Evolutionary conservation across 30 jellyfish, hydroid and myxozoan genomes (phyloP), one percentile per base, ranked within the genome.

Genomic region (Pelagia noctiluca): DNA sequence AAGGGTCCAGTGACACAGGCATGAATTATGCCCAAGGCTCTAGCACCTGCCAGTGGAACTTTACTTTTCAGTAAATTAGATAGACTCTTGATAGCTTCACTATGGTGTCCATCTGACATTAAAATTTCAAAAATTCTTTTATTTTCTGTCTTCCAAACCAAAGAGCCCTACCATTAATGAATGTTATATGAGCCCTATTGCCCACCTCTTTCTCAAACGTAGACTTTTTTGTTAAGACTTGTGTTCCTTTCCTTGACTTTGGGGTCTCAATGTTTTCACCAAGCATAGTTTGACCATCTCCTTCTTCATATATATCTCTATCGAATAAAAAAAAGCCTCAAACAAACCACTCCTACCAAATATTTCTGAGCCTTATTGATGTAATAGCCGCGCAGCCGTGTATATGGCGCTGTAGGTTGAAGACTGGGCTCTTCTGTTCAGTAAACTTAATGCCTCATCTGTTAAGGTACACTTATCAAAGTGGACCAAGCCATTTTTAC

Each of bases 161-260:
- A 3, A 75, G 29, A 33, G 87, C 87, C 18, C 57, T 61, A 3
- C 87, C 77, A 75, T 75, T 75, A 24, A 48, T 57, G 49, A 23
- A 75, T 50, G 87, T 75, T 13, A 75, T 75, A 54, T 75, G 87
- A 19, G 62, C 87, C 35, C 87, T 75, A 21, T 75, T 75, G 7
- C 77, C 77, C 8, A 75, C 80, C 50, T 75, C 80, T 19, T 47
- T 75, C 50, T 50, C 80, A 50, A 75, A 75, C 22, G 24, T 35
- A 32, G 87, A 50, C 29, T 19, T 35, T 34, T 75, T 47, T 24
- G 87, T 30, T 3, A 36, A 35, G 7, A 26, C 78, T 49, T 73
- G 85, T 47, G 85, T 73, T 31, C 69, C 50, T 30, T 75, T 75
- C 0, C 80, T 49, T 33, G 77, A 75, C 21, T 75, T 50, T 75